Evolutionary conservation across 2,888 invertebrate species (phyloP).

Genomic region (Drosophila peninsularis): DNA sequence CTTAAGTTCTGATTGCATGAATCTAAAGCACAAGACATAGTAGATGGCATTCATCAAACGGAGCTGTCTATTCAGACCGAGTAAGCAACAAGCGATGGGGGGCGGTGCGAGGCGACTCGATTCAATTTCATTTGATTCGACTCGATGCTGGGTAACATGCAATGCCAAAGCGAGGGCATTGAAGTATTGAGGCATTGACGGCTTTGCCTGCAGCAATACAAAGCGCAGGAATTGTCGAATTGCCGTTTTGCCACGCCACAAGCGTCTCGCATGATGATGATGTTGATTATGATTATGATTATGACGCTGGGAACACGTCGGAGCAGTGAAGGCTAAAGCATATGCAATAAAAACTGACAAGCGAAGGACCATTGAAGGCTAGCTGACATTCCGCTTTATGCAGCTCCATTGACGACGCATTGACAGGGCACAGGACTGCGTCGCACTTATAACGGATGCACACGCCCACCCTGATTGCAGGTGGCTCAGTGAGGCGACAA

Average conservation of each 20-base stretch:
- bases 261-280: slow-evolving; percentile 26
- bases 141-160: slow-evolving; percentile 30
- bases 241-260: slow-evolving; percentile 16
- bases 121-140: slow-evolving; percentile 9
- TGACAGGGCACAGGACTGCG: slow-evolving; percentile 32
- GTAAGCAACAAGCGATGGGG: slow-evolving; percentile 2
- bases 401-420: slow-evolving; percentile 47
- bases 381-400: slow-evolving; percentile 38
- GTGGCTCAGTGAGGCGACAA: slow-evolving; percentile 20
- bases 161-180: slow-evolving; percentile 41
- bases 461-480: not conserved
- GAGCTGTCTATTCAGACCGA: not conserved
- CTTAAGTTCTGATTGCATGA: not conserved
- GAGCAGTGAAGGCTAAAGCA: slow-evolving; percentile 20
- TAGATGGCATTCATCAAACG: too few species aligned
- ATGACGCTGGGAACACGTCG: slow-evolving; percentile 32
- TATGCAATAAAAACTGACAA: slow-evolving; percentile 66
- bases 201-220: slow-evolving; percentile 47
- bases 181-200: slow-evolving; percentile 65
- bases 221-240: slow-evolving; percentile 19
- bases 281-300: slow-evolving; percentile 32
- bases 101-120: slow-evolving; percentile 8
- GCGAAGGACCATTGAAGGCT: slow-evolving; percentile 40
- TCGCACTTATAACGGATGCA: slow-evolving; percentile 19
- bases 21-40: too few species aligned